phyloP scores from a whole-genome alignment of 2,797 vertebrate genomes.

The Premnoplex brunnescens region DNA sequence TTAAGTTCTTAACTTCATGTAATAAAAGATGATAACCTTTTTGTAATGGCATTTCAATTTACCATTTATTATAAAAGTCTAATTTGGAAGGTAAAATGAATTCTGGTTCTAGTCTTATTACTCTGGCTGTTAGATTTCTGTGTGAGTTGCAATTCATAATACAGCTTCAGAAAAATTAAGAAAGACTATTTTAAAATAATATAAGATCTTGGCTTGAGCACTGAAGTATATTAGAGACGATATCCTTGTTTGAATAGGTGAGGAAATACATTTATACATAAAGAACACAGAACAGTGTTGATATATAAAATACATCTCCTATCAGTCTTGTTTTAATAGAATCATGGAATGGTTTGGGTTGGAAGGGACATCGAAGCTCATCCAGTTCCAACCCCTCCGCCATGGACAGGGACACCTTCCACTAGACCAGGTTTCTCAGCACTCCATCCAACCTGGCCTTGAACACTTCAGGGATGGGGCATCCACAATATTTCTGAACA shows the following conservation, averaged over 20 bases:
- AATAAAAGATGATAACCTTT: conserved; percentile 69
- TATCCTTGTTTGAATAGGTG: neutral
- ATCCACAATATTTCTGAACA: neutral
- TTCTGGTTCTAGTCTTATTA: conserved; percentile 48
- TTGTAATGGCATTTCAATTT: conserved; percentile 66
- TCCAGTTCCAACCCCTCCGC: neutral
- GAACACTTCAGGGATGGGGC: neutral
- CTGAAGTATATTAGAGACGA: neutral
- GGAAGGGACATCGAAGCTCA: neutral
- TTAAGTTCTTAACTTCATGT: conserved; percentile 68
- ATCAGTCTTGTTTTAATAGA: neutral
- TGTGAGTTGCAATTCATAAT: conserved; percentile 30
- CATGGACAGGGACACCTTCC: neutral
- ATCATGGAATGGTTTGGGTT: neutral
- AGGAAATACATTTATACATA: neutral
- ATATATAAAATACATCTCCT: neutral
- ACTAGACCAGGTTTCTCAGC: neutral
- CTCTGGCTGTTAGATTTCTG: neutral
- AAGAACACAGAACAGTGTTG: neutral
- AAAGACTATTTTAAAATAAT: conserved; percentile 10
- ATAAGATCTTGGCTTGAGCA: neutral
- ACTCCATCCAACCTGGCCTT: neutral
- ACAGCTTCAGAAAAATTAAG: conserved; percentile 23
- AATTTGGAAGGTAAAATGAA: conserved; percentile 62
- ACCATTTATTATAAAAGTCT: conserved; percentile 61